Conservation (phyloP, 2,888 invertebrate species). For the Dyspetes luteomarginatus region DNA sequence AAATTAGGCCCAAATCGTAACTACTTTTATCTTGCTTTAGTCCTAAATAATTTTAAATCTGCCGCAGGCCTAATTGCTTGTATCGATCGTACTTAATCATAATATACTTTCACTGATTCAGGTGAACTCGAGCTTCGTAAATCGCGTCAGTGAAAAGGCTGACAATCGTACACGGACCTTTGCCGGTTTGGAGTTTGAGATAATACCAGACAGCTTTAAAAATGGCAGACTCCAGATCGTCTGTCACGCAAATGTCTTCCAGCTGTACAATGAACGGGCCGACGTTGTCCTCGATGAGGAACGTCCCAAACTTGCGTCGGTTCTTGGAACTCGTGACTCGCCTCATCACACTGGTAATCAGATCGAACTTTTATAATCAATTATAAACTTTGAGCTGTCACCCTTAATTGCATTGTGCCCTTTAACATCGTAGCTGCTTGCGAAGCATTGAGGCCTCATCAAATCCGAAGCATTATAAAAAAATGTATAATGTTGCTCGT, state of each 20-base stretch:
- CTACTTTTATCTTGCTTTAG: too few relatives aligned
- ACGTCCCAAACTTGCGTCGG: constrained; percentile 90
- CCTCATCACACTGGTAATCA: constrained; percentile 80
- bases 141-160: constrained; percentile 66
- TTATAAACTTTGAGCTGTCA: background rate
- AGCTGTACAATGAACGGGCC: constrained; percentile 87
- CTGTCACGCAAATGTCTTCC: constrained; percentile 88
- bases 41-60: too few relatives aligned
- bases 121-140: constrained; percentile 81
- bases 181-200: constrained; percentile 87
- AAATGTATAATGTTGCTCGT: too few relatives aligned
- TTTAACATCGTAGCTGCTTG: too few relatives aligned
- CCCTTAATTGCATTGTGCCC: too few relatives aligned
- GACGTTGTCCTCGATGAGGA: constrained; percentile 89
- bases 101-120: constrained; percentile 68
- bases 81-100: too few relatives aligned
- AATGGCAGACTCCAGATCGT: constrained; percentile 87
- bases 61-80: too few relatives aligned
- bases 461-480: too few relatives aligned
- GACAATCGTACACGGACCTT: constrained; percentile 76
- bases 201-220: constrained; percentile 87
- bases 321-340: constrained; percentile 88
- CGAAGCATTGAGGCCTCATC: too few relatives aligned
- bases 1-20: too few relatives aligned
- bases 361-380: too few relatives aligned